Percentiles rank a stretch among this genome's conserved stretches.
These are phyloP conservation scores for Epinotia ramella DNA, from an alignment of 2,888 invertebrate species.

Conservation along the genomic window DNA sequence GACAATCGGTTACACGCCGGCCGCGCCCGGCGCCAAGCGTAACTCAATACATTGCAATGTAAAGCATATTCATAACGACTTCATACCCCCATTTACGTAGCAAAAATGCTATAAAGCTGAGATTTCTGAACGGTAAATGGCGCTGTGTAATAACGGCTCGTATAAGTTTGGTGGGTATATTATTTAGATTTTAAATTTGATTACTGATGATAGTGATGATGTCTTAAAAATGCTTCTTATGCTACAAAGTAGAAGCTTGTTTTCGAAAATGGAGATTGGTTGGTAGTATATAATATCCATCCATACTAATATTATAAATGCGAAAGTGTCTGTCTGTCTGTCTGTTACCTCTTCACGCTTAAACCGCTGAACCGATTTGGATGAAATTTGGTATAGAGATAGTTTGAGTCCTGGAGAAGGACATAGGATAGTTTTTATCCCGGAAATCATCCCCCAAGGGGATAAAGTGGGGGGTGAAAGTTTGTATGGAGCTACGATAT, in stretches of 20 bases:
- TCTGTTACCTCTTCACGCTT: too few species aligned
- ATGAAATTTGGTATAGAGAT: too few species aligned
- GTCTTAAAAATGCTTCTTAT: background rate
- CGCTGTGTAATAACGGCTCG: background rate
- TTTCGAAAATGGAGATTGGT: too few species aligned
- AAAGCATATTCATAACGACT: conserved; percentile 41
- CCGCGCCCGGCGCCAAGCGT: conserved; percentile 38
- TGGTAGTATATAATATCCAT: too few species aligned
- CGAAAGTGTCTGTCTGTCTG: too few species aligned
- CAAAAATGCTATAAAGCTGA: conserved; percentile 24
- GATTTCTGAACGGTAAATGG: conserved; percentile 24
- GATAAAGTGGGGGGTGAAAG: too few species aligned
- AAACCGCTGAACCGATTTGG: too few species aligned
- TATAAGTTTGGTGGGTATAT: conserved; percentile 1
- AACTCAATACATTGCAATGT: conserved; percentile 38
- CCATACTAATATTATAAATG: too few species aligned
- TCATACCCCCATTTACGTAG: conserved; percentile 29
- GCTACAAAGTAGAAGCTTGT: background rate
- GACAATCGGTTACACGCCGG: conserved; percentile 21
- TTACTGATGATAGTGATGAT: background rate
- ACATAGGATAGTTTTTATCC: too few species aligned
- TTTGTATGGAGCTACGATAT: too few species aligned
- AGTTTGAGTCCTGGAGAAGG: too few species aligned
- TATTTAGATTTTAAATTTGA: conserved; percentile 5
- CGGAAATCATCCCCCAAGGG: too few species aligned